Evolutionary conservation across 1,140 invertebrate genomes (phyloP).

Genomic region (Agraylea sexmaculata): DNA sequence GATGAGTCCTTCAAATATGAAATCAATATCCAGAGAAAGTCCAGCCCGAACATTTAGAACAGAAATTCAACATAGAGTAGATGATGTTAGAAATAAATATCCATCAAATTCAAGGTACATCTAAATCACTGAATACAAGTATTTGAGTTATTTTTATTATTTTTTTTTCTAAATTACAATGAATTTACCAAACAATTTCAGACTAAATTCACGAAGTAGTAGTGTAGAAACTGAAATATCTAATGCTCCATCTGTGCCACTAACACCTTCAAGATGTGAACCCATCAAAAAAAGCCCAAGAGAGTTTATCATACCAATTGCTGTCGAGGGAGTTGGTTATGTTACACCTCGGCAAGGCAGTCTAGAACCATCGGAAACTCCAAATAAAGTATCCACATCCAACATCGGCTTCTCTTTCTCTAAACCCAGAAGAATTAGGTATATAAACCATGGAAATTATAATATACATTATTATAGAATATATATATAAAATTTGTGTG

Average conservation of each 20-base stretch:
- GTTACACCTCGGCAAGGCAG: conserved; percentile 67
- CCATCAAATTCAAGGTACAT: conserved; percentile 15
- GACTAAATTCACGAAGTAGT: conserved; percentile 15
- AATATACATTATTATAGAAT: conserved; percentile 9
- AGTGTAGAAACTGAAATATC: conserved; percentile 15
- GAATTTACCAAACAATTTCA: too few species aligned
- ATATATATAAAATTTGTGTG: conserved; percentile 8
- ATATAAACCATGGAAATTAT: conserved; percentile 12
- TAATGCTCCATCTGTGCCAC: conserved; percentile 27
- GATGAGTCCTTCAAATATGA: conserved; percentile 19
- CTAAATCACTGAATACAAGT: neutral
- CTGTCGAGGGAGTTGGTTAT: conserved; percentile 76
- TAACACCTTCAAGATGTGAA: conserved; percentile 40
- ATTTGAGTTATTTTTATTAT: too few species aligned
- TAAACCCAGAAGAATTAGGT: conserved; percentile 41
- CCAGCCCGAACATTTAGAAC: conserved; percentile 32
- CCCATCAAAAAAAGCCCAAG: conserved; percentile 76
- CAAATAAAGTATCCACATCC: conserved; percentile 30
- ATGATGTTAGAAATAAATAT: conserved; percentile 35
- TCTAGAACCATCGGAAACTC: conserved; percentile 55
- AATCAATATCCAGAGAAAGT: conserved; percentile 19
- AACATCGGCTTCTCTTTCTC: conserved; percentile 16
- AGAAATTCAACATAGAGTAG: conserved; percentile 35
- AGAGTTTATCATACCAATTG: conserved; percentile 85
- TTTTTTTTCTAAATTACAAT: too few species aligned